Evolutionary conservation across 2,113 vertebrate species (phyloP).

Genomic region (Hypanus sabinus): DNA sequence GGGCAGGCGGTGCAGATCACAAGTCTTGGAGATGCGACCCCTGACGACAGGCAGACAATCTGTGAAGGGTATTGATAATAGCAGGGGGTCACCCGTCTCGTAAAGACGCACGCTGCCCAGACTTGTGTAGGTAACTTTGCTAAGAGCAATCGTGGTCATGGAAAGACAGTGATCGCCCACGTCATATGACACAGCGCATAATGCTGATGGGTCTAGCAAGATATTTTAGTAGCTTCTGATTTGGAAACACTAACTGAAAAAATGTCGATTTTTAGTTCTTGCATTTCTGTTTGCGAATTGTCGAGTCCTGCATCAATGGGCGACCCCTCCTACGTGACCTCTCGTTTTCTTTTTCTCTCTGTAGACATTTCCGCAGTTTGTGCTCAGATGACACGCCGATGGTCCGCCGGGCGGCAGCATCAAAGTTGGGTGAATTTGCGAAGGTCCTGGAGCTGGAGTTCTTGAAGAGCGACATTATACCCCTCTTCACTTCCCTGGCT

Average conservation of each 20-base stretch:
- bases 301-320: neutral
- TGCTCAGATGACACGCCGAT: slow-evolving; percentile 85
- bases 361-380: slow-evolving; percentile 75
- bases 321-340: neutral
- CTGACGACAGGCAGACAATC: too few species aligned
- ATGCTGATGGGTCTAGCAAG: too few species aligned
- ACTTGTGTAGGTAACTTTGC: too few species aligned
- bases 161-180: too few species aligned
- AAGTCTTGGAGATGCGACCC: too few species aligned
- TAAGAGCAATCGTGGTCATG: too few species aligned
- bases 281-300: neutral
- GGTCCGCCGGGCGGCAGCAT: slow-evolving; percentile 82
- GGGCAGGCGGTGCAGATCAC: too few species aligned
- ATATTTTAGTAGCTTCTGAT: neutral
- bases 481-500: slow-evolving; percentile 77
- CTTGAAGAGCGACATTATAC: slow-evolving; percentile 84
- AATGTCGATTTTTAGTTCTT: neutral
- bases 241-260: neutral
- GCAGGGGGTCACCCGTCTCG: too few species aligned
- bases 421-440: slow-evolving; percentile 85
- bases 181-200: too few species aligned
- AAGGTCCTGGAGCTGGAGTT: slow-evolving; percentile 82
- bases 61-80: too few species aligned
- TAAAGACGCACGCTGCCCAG: too few species aligned
- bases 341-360: neutral